A percentile compares a stretch with the other conserved stretches of the same genome.
Conservation (phyloP, 37 sponge, comb jelly and placozoan genomes). For the Agelas oroides region DNA sequence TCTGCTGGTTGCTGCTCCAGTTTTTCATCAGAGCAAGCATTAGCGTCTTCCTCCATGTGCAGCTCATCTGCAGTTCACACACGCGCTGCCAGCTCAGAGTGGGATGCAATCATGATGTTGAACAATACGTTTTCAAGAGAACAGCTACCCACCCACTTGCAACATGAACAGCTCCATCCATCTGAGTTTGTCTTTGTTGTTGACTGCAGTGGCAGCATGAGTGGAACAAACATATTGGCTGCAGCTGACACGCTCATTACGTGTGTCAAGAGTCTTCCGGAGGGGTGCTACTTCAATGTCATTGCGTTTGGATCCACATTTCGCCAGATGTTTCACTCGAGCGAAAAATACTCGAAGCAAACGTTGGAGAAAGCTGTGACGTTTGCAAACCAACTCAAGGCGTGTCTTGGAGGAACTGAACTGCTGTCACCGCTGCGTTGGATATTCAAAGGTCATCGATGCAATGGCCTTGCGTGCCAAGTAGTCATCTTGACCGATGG, state of each 20-base stretch:
- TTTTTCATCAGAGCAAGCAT: neutral
- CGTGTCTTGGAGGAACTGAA: constrained; percentile 84
- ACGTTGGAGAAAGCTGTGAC: constrained; percentile 55
- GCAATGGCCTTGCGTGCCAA: constrained; percentile 52
- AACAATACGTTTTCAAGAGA: neutral
- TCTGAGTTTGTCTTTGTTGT: constrained; percentile 86
- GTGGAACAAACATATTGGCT: constrained; percentile 60
- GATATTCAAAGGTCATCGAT: constrained; percentile 50
- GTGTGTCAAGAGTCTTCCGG: constrained; percentile 75
- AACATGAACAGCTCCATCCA: constrained; percentile 15
- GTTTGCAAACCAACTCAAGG: constrained; percentile 76
- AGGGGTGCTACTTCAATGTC: constrained; percentile 78
- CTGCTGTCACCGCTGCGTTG: constrained; percentile 74
- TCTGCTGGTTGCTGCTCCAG: constrained; percentile 30
- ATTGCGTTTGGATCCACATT: constrained; percentile 81
- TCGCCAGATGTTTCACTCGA: constrained; percentile 53
- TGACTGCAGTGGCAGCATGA: constrained; percentile 92
- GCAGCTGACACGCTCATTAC: constrained; percentile 64
- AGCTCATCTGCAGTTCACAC: too few relatives aligned
- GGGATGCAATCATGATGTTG: constrained; percentile 59
- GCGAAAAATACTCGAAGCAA: constrained; percentile 44
- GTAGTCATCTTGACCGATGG: constrained; percentile 86
- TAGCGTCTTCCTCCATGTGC: neutral
- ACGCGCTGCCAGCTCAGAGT: neutral
- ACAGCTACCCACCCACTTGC: constrained; percentile 16